phyloP scores from a whole-genome alignment of 2,888 invertebrate genomes.

The Emmelina monodactyla region DNA sequence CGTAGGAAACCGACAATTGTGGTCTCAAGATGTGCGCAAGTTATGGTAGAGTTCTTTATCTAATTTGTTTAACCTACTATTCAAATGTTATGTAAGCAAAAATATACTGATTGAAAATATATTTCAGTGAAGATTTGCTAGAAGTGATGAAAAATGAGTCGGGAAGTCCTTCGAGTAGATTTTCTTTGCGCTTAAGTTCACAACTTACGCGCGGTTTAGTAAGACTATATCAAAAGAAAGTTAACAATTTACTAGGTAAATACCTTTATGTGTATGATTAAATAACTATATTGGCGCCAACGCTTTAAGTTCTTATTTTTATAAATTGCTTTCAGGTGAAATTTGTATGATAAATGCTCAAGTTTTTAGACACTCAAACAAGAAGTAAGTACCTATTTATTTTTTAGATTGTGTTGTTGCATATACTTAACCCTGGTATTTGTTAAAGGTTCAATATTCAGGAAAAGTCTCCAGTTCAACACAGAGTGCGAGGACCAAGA shows the following conservation, averaged over 20 bases:
- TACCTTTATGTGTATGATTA: too few species aligned
- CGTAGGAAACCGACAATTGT: slow-evolving; percentile 40
- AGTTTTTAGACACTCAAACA: slow-evolving; percentile 36
- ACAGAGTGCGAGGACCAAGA: too few species aligned
- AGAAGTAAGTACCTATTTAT: slow-evolving; percentile 32
- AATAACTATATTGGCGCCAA: too few species aligned
- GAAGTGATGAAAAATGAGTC: slow-evolving; percentile 46
- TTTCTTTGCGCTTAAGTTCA: slow-evolving; percentile 49
- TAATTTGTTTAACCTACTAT: not conserved
- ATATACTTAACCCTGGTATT: too few species aligned
- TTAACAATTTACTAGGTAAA: slow-evolving; percentile 12
- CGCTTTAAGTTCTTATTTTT: too few species aligned
- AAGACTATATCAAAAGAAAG: slow-evolving; percentile 44
- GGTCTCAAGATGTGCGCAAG: slow-evolving; percentile 44
- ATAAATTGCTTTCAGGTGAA: slow-evolving; percentile 31
- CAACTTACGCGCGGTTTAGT: slow-evolving; percentile 46
- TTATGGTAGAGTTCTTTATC: slow-evolving; percentile 26
- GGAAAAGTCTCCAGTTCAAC: too few species aligned
- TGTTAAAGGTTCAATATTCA: too few species aligned
- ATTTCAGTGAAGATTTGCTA: slow-evolving; percentile 38
- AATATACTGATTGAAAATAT: slow-evolving; percentile 8
- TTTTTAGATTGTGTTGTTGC: too few species aligned
- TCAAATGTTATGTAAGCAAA: not conserved
- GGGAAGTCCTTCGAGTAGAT: slow-evolving; percentile 38
- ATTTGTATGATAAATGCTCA: slow-evolving; percentile 46